Percentiles rank a stretch among this genome's conserved stretches.
phyloP scores from a whole-genome alignment of 2,113 vertebrate species.

The Atractosteus spatula region DNA sequence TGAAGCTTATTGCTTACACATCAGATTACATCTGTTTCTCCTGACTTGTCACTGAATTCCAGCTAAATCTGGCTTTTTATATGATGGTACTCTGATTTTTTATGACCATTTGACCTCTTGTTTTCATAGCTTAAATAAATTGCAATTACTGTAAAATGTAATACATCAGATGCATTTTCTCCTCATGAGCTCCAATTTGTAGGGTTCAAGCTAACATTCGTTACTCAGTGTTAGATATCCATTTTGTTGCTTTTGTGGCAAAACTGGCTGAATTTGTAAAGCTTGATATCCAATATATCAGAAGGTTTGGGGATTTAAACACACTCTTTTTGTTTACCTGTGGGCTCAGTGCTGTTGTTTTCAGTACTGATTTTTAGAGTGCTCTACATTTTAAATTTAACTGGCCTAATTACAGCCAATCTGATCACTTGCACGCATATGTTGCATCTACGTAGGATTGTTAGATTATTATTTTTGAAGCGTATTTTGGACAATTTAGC shows the following conservation, averaged over 20 bases:
- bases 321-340: constrained; percentile 20
- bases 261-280: constrained; percentile 17
- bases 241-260: constrained; percentile 8
- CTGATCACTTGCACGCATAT: too few relatives aligned
- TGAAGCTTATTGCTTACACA: neutral
- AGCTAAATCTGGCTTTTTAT: neutral
- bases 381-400: too few relatives aligned
- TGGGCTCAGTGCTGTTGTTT: neutral
- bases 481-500: too few relatives aligned
- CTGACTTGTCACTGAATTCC: neutral
- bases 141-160: constrained; percentile 35
- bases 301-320: neutral
- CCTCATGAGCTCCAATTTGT: constrained; percentile 52
- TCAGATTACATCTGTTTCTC: neutral
- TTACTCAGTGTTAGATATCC: constrained; percentile 46
- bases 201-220: constrained; percentile 40
- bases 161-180: constrained; percentile 35
- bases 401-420: too few relatives aligned
- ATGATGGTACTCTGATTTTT: constrained; percentile 29
- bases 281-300: constrained; percentile 5
- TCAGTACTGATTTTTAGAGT: too few relatives aligned
- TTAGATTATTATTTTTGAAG: too few relatives aligned
- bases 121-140: constrained; percentile 38
- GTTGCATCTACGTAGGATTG: too few relatives aligned
- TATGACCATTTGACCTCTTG: constrained; percentile 47